Evolutionary conservation across 2,888 invertebrate species (phyloP).

Genomic region (Euproctis similis): DNA sequence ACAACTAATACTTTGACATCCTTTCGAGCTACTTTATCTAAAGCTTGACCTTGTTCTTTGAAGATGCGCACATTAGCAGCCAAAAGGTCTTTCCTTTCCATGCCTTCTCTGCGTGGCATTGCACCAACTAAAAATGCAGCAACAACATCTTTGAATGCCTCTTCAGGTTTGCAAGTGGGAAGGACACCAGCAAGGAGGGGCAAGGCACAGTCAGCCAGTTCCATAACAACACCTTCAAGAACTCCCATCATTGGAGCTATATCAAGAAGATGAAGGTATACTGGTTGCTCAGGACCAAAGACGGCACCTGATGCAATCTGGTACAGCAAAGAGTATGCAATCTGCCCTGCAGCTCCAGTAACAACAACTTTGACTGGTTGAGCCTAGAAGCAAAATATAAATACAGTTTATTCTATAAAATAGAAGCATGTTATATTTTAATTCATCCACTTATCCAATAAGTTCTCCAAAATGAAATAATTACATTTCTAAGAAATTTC

Average conservation of each 20-base stretch:
- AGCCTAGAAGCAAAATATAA: conserved; percentile 66
- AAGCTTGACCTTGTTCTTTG: conserved; percentile 95
- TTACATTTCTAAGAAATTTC: no score
- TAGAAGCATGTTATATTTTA: no score
- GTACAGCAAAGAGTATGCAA: conserved; percentile 96
- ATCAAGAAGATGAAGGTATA: conserved; percentile 93
- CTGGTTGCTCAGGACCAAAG: conserved; percentile 91
- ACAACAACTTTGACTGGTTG: conserved; percentile 95
- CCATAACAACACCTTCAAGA: conserved; percentile 99
- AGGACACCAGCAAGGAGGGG: conserved; percentile 90
- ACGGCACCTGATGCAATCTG: conserved; percentile 97
- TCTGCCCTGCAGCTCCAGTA: conserved; percentile 99
- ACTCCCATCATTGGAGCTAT: conserved; percentile 97
- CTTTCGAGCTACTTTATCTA: conserved; percentile 93
- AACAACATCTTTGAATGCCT: conserved; percentile 96
- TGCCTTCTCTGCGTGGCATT: conserved; percentile 96
- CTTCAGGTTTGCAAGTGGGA: conserved; percentile 90
- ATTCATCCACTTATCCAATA: no score
- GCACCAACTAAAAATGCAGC: conserved; percentile 98
- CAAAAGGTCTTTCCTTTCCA: conserved; percentile 98
- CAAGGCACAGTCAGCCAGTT: conserved; percentile 95
- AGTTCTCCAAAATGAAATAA: no score
- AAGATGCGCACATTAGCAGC: conserved; percentile 99
- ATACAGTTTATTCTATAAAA: no score
- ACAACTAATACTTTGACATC: conserved; percentile 96